A percentile compares a stretch with the other conserved stretches of the same genome.
Conservation (phyloP, 2,888 invertebrate species). For the Zaprionus obscuricornis region DNA sequence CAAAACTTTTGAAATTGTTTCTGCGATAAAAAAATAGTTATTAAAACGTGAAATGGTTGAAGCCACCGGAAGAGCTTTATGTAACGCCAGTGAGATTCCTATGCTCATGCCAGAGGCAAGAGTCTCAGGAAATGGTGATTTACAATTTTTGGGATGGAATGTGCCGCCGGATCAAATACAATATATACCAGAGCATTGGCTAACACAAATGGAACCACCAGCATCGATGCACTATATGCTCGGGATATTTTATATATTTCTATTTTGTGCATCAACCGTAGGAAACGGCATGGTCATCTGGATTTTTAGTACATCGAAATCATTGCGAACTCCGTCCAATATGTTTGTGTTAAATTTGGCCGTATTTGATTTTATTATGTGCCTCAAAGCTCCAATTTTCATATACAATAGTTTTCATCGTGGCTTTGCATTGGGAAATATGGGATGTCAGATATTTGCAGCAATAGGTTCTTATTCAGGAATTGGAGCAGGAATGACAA, state of each 20-base stretch:
- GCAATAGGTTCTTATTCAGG: constrained; percentile 91
- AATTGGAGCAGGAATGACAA: constrained; percentile 91
- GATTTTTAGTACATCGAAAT: constrained; percentile 86
- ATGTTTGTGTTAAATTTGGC: constrained; percentile 93
- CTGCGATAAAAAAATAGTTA: neutral
- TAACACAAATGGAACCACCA: constrained; percentile 90
- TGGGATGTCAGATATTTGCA: constrained; percentile 91
- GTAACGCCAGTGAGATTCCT: constrained; percentile 67
- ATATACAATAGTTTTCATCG: constrained; percentile 89
- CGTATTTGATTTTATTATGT: constrained; percentile 93
- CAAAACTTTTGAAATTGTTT: constrained; percentile 13
- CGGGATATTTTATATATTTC: constrained; percentile 90
- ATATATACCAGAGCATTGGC: constrained; percentile 92
- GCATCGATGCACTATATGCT: constrained; percentile 91
- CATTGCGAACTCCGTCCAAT: constrained; percentile 88
- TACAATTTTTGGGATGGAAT: constrained; percentile 89
- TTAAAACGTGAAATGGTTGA: constrained; percentile 30
- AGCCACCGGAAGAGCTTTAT: constrained; percentile 47
- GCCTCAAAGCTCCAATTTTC: constrained; percentile 91
- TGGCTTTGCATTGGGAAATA: constrained; percentile 89
- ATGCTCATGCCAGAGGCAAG: constrained; percentile 68
- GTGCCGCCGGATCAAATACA: constrained; percentile 90
- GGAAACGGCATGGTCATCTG: constrained; percentile 95
- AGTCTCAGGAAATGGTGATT: constrained; percentile 61
- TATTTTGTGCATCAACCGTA: constrained; percentile 88